Evolutionary conservation across 1,140 invertebrate species (phyloP).

Genomic region (Xylocopa sonorina): DNA sequence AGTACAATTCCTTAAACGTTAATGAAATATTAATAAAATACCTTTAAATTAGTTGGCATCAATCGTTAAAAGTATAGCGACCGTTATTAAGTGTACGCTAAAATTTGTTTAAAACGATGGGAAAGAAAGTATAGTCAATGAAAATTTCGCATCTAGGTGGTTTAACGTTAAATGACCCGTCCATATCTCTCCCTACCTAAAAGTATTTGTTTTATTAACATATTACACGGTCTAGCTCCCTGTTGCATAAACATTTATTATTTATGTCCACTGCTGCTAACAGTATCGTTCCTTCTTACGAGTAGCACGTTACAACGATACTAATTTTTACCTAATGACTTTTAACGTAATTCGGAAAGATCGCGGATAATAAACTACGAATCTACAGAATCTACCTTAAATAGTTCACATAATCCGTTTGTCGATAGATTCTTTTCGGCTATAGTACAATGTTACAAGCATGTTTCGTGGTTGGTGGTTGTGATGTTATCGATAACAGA

Average conservation of each 20-base stretch:
- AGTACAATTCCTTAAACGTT: neutral
- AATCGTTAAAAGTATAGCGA: neutral
- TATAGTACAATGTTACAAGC: slow-evolving; percentile 55
- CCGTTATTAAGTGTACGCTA: neutral
- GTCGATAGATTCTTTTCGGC: slow-evolving; percentile 34
- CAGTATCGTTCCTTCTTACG: slow-evolving; percentile 37
- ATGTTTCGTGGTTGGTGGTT: slow-evolving; percentile 12
- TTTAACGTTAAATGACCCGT: slow-evolving; percentile 39
- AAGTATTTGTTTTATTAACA: slow-evolving; percentile 41
- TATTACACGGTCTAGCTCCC: slow-evolving; percentile 38
- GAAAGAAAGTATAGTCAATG: neutral
- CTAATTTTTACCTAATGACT: slow-evolving; percentile 46
- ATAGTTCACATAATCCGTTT: slow-evolving; percentile 36
- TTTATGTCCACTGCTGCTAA: slow-evolving; percentile 41
- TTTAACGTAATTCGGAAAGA: slow-evolving; percentile 47
- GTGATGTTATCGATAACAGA: slow-evolving; percentile 21
- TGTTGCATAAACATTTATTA: slow-evolving; percentile 54
- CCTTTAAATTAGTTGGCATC: too few relatives aligned
- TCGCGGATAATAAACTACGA: slow-evolving; percentile 48
- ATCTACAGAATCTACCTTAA: slow-evolving; percentile 49
- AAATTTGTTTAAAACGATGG: neutral
- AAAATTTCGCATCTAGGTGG: neutral
- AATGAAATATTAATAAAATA: neutral
- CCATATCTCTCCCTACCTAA: slow-evolving; percentile 35
- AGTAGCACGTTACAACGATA: slow-evolving; percentile 44